Percentiles rank a stretch among this genome's conserved stretches.
These are phyloP conservation scores for Dendroctonus ponderosae DNA, from an alignment of 1,140 invertebrate genomes.

Conservation along the genomic window DNA sequence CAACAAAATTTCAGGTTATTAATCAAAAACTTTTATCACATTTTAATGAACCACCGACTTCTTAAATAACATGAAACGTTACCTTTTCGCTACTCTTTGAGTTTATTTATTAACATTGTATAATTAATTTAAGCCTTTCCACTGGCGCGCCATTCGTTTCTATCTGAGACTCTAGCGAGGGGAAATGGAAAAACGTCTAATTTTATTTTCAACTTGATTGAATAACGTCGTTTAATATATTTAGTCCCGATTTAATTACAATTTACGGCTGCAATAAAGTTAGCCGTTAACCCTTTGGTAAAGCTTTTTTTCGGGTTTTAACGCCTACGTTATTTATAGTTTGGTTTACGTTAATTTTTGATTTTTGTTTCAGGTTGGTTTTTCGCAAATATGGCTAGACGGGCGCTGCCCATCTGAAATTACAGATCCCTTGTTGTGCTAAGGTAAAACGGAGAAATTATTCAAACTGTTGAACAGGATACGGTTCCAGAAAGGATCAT, in stretches of 20 bases:
- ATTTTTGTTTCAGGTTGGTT: too few species aligned
- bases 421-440: too few species aligned
- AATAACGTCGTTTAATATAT: constrained; percentile 23
- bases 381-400: too few species aligned
- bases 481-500: too few species aligned
- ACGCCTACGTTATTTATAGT: constrained; percentile 25
- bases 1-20: too few species aligned
- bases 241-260: constrained; percentile 21
- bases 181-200: constrained; percentile 15
- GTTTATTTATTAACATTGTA: background rate
- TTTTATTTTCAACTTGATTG: constrained; percentile 17
- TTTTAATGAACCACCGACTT: too few species aligned
- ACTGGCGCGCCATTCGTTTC: background rate
- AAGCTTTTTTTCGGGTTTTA: constrained; percentile 19
- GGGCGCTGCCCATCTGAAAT: too few species aligned
- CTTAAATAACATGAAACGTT: too few species aligned
- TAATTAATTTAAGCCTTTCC: background rate
- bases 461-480: too few species aligned
- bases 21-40: too few species aligned
- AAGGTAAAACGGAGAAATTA: too few species aligned
- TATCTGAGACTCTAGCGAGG: background rate
- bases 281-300: constrained; percentile 7
- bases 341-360: constrained; percentile 1
- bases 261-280: constrained; percentile 15
- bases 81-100: too few species aligned